Percentiles rank a stretch among this genome's conserved stretches.
Conservation (phyloP, 2,888 invertebrate genomes). For the Bruchidius siliquastri region DNA sequence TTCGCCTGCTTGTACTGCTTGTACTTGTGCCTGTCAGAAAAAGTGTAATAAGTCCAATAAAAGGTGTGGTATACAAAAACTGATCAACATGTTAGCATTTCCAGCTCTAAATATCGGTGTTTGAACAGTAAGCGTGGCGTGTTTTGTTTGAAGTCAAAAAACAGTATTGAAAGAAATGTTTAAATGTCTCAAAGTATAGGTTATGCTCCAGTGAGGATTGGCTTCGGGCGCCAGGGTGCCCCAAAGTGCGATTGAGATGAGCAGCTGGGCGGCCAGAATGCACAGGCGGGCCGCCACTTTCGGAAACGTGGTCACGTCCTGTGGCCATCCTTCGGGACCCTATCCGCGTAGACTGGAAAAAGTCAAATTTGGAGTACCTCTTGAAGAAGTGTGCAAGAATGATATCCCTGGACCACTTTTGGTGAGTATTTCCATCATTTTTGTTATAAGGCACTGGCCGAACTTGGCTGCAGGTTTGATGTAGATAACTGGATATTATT, state of each 20-base stretch:
- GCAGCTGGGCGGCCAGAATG: slow-evolving; percentile 89
- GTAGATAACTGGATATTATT: no score
- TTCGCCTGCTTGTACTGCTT: background rate
- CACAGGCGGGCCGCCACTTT: slow-evolving; percentile 86
- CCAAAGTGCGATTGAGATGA: slow-evolving; percentile 56
- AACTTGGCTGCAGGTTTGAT: no score
- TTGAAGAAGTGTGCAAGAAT: slow-evolving; percentile 91
- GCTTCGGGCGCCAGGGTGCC: slow-evolving; percentile 12
- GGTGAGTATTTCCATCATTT: slow-evolving; percentile 53
- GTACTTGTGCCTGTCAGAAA: background rate
- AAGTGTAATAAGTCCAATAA: background rate
- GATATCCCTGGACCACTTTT: slow-evolving; percentile 90
- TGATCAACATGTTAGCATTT: background rate
- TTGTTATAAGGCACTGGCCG: slow-evolving; percentile 20
- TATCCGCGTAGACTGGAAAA: slow-evolving; percentile 83
- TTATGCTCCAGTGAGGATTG: slow-evolving; percentile 38
- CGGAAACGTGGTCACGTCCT: slow-evolving; percentile 86
- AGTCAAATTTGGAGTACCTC: slow-evolving; percentile 89
- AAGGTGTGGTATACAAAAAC: background rate
- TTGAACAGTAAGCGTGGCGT: background rate
- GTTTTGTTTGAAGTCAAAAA: background rate
- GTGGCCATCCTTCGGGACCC: slow-evolving; percentile 79
- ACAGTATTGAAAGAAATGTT: background rate
- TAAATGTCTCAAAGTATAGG: slow-evolving; percentile 32
- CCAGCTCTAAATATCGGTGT: background rate